These are phyloP conservation scores for Chironex yamaguchii DNA, from an alignment of 30 jellyfish, hydroid and myxozoan genomes.

Conservation along the genomic window DNA sequence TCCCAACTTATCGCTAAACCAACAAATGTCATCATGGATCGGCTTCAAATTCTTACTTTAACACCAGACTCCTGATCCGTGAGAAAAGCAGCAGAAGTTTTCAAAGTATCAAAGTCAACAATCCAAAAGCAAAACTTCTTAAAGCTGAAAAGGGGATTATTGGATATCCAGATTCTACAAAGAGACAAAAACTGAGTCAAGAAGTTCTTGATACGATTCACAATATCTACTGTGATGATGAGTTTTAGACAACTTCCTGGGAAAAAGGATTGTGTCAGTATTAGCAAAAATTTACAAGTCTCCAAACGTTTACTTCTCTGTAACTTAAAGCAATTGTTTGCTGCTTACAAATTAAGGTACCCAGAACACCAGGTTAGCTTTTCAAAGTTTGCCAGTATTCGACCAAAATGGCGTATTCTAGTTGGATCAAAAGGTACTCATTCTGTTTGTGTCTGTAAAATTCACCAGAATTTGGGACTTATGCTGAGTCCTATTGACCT, in stretches of 20 bases:
- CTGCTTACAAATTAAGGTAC: constrained; percentile 35
- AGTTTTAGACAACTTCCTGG: constrained; percentile 71
- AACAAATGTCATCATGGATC: too few species aligned
- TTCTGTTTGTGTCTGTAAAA: constrained; percentile 83
- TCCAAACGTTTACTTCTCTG: constrained; percentile 74
- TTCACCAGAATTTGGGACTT: constrained; percentile 76
- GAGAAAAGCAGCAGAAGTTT: constrained; percentile 9
- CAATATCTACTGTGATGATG: constrained; percentile 72
- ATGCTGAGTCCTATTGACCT: constrained; percentile 36
- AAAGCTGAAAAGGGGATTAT: too few species aligned
- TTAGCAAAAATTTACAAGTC: constrained; percentile 26
- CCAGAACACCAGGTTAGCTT: constrained; percentile 65
- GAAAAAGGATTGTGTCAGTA: constrained; percentile 64
- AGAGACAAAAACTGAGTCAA: too few species aligned
- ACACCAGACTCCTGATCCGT: constrained; percentile 70
- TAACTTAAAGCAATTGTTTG: constrained; percentile 56
- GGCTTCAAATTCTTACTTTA: constrained; percentile 63
- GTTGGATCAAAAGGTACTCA: constrained; percentile 90
- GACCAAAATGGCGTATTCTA: constrained; percentile 79
- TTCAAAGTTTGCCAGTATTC: constrained; percentile 66
- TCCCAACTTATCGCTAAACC: too few species aligned
- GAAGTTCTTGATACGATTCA: too few species aligned
- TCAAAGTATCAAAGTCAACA: constrained; percentile 39
- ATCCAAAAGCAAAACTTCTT: too few species aligned
- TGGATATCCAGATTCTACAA: too few species aligned